Evolutionary conservation across 2,797 vertebrate genomes (phyloP).

Genomic region (Botia kubotai): DNA sequence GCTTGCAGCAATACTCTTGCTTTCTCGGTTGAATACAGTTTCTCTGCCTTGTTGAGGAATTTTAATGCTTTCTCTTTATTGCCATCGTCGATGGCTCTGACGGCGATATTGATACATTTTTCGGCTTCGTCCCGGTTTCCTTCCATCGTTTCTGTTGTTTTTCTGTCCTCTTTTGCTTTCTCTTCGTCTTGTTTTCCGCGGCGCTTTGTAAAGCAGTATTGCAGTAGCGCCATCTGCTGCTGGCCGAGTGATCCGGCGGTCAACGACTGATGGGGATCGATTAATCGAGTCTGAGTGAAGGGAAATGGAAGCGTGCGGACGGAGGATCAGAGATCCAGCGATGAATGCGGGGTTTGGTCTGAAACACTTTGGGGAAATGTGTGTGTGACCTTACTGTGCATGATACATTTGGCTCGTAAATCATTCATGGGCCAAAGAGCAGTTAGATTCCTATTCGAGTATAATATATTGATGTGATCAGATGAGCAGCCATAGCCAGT

Average conservation of each 20-base stretch:
- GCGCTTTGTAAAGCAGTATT: neutral
- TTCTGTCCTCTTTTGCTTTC: neutral
- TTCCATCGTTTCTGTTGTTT: conserved; percentile 80
- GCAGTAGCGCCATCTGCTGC: neutral
- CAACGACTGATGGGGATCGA: conserved; percentile 65
- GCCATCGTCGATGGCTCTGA: conserved; percentile 83
- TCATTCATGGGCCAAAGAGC: neutral
- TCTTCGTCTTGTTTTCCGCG: neutral
- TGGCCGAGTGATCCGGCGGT: neutral
- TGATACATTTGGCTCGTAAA: neutral
- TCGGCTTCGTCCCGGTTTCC: conserved; percentile 94
- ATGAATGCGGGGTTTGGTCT: conserved; percentile 33
- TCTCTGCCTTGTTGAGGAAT: conserved; percentile 92
- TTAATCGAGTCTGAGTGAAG: conserved; percentile 75
- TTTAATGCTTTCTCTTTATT: conserved; percentile 88
- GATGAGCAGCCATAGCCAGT: conserved; percentile 49
- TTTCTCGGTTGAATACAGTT: conserved; percentile 86
- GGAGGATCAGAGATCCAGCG: conserved; percentile 68
- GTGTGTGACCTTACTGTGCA: neutral
- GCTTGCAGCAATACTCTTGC: conserved; percentile 87
- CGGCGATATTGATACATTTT: conserved; percentile 90
- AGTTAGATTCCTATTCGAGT: neutral
- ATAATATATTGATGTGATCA: conserved; percentile 12
- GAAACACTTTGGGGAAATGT: conserved; percentile 11
- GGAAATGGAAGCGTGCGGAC: conserved; percentile 77